These are phyloP conservation scores for Hirundo rustica DNA, from an alignment of 2,797 vertebrate species.

Conservation along the genomic window DNA sequence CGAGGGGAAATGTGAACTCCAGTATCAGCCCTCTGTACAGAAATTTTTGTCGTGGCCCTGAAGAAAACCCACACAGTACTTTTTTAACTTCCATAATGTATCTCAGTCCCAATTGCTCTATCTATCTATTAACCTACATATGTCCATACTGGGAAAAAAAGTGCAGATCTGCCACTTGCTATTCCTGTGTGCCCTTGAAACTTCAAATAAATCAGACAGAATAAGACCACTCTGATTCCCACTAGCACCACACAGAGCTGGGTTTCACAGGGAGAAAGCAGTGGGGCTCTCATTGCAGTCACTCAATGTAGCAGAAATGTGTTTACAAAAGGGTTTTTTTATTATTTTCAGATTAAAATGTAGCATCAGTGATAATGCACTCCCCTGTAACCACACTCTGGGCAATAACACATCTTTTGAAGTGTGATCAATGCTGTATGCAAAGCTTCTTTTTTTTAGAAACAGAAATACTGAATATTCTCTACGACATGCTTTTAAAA, in stretches of 20 bases:
- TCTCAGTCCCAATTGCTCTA: not conserved
- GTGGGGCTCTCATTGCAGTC: not conserved
- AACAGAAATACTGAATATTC: conserved; percentile 59
- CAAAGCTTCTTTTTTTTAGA: conserved; percentile 44
- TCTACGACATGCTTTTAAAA: conserved; percentile 51
- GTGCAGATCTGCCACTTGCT: conserved; percentile 19
- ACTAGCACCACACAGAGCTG: not conserved
- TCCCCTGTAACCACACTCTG: conserved; percentile 33
- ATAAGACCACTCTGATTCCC: not conserved
- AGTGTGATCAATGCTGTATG: conserved; percentile 33
- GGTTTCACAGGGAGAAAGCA: not conserved
- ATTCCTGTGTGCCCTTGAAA: conserved; percentile 48
- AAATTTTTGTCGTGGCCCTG: not conserved
- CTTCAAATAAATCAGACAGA: conserved; percentile 16
- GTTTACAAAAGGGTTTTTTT: not conserved
- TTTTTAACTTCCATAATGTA: not conserved
- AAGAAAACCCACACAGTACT: not conserved
- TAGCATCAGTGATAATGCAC: conserved; percentile 10
- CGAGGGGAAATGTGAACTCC: not conserved
- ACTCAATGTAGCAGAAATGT: not conserved
- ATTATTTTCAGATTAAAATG: conserved; percentile 50
- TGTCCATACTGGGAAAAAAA: not conserved
- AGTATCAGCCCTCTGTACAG: not conserved
- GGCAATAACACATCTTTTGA: conserved; percentile 43
- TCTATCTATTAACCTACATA: conserved; percentile 51